Conservation (phyloP, 2,797 vertebrate genomes). For the Dipus sagitta region DNA sequence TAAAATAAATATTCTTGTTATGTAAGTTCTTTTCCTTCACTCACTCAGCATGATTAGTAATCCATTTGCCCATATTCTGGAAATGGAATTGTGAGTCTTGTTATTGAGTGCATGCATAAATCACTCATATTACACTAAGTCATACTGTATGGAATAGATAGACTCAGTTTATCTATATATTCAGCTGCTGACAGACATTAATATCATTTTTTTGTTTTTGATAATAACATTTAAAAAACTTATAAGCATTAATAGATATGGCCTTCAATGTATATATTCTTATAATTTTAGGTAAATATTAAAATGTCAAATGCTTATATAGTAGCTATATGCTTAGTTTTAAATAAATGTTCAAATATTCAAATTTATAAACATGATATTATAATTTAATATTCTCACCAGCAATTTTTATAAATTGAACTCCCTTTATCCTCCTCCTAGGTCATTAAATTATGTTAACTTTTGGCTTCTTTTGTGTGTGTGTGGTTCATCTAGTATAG, state of each 20-base stretch:
- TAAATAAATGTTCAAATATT: constrained; percentile 26
- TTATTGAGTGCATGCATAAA: neutral
- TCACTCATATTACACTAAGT: neutral
- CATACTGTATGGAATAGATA: neutral
- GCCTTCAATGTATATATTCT: neutral
- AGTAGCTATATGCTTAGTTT: neutral
- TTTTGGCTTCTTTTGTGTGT: neutral
- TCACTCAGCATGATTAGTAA: neutral
- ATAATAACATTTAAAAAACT: neutral
- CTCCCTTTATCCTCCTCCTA: neutral
- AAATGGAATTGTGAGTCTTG: neutral
- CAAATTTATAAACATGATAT: neutral
- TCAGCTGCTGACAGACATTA: neutral
- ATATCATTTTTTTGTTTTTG: constrained; percentile 1
- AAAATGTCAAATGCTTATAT: neutral
- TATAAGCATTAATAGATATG: neutral
- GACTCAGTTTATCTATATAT: neutral
- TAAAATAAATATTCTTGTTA: neutral
- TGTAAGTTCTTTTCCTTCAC: neutral
- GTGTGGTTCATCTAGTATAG: neutral
- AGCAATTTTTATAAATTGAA: neutral
- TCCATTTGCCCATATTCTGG: neutral
- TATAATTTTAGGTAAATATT: constrained; percentile 7
- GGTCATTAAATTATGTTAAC: constrained; percentile 6
- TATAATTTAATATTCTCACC: neutral